phyloP scores from a whole-genome alignment of 2,888 invertebrate genomes.

The Teinopalpus imperialis region DNA sequence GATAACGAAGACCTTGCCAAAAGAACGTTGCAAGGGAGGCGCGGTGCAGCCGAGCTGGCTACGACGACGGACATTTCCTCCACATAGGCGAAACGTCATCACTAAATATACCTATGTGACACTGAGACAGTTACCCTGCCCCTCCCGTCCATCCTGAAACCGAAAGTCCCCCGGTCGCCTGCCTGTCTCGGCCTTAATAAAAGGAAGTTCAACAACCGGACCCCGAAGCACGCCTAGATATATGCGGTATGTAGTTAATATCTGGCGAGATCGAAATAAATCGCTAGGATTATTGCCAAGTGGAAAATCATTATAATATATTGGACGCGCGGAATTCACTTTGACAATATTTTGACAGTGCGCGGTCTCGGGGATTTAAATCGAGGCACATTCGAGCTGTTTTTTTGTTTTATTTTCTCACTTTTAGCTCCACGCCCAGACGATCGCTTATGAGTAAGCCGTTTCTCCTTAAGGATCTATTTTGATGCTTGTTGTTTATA shows the following conservation, averaged over 20 bases:
- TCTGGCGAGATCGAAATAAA: conserved; percentile 77
- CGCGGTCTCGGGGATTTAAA: conserved; percentile 67
- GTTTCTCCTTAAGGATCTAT: conserved; percentile 55
- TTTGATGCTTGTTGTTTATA: conserved; percentile 43
- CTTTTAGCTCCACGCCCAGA: conserved; percentile 36
- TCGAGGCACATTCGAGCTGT: conserved; percentile 42
- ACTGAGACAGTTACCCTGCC: conserved; percentile 64
- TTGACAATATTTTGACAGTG: conserved; percentile 81
- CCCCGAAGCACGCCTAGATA: conserved; percentile 65
- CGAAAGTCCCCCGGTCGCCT: conserved; percentile 47
- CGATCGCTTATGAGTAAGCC: conserved; percentile 44
- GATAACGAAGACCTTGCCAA: conserved; percentile 46
- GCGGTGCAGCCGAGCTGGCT: conserved; percentile 36
- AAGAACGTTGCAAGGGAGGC: conserved; percentile 35
- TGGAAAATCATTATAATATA: conserved; percentile 78
- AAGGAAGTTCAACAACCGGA: conserved; percentile 75
- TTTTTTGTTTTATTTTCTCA: conserved; percentile 54
- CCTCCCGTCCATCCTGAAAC: conserved; percentile 43
- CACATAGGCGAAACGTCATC: conserved; percentile 44
- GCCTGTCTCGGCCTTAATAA: conserved; percentile 57
- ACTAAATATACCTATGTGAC: conserved; percentile 63
- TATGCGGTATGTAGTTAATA: conserved; percentile 76
- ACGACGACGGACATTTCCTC: conserved; percentile 64
- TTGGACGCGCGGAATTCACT: conserved; percentile 78
- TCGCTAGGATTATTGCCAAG: conserved; percentile 81